Evolutionary conservation across 2,113 vertebrate species (phyloP).

Genomic region (Cyprinodon tularosa): DNA sequence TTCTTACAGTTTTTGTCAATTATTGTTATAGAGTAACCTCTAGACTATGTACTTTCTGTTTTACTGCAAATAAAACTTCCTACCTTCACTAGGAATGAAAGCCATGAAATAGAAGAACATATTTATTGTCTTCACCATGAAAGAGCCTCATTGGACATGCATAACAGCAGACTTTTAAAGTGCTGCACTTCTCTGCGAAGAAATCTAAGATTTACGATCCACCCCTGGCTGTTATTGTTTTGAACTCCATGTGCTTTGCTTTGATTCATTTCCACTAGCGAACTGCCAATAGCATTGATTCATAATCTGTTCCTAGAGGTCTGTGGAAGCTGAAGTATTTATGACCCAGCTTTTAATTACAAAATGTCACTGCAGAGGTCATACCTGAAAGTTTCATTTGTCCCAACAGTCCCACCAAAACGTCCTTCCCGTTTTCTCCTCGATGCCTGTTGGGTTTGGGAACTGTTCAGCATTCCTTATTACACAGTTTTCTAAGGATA

Average conservation of each 20-base stretch:
- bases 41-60: no score
- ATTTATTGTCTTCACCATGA: background rate
- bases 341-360: slow-evolving; percentile 23
- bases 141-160: background rate
- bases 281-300: slow-evolving; percentile 1
- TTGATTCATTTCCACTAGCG: slow-evolving; percentile 36
- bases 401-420: slow-evolving; percentile 1
- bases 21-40: no score
- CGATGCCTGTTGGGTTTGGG: slow-evolving; percentile 49
- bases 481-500: slow-evolving; percentile 37
- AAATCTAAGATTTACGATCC: slow-evolving; percentile 19
- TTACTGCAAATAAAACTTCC: no score
- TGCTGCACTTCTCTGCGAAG: slow-evolving; percentile 1
- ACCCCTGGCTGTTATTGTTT: slow-evolving; percentile 27
- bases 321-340: slow-evolving; percentile 25
- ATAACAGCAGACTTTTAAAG: background rate
- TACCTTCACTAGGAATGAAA: background rate
- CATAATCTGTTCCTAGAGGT: slow-evolving; percentile 12
- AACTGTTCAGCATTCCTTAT: slow-evolving; percentile 49
- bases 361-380: slow-evolving; percentile 31
- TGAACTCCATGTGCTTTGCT: slow-evolving; percentile 28
- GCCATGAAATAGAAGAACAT: background rate
- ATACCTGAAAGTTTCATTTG: slow-evolving; percentile 38
- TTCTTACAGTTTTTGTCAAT: no score
- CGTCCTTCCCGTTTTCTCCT: slow-evolving; percentile 10